Evolutionary conservation across 2,797 vertebrate genomes (phyloP), one percentile per base, ranked within the genome.

Genomic region (Acropternis orthonyx): DNA sequence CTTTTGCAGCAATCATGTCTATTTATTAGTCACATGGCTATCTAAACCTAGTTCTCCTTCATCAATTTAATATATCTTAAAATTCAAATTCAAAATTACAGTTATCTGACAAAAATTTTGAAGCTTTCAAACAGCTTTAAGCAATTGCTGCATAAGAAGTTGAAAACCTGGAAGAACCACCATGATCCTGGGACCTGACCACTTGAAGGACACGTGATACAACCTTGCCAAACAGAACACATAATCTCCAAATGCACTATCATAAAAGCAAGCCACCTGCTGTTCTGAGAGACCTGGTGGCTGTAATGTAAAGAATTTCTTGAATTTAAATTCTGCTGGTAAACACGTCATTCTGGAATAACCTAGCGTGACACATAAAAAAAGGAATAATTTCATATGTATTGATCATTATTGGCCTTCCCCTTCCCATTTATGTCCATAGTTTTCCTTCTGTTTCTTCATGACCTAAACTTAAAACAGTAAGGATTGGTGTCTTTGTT

Each of bases 331-430:
- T 6, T 48, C n/a, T 55, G 49, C 16, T 51, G 36, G n/a, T 23
- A 54, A 66, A 71, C 12, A 37, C 0, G 3, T 28, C 13, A 12
- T 51, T 86, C 62, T 62, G 27, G 56, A 78, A 68, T 34, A 84
- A 59, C 14, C 19, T 28, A 20, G 14, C 1, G 1, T 34, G 23
- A 78, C 44, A 71, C 4, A 9, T 13, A 68, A 81, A 26, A 36
- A 44, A 63, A 55, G 19, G 48, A 36, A 51, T 61, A 46, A 46
- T 39, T 62, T 26, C 14, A 7, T 16, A 18, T 1, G 1, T 34
- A 24, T 46, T 0, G 0, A 34, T 55, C 37, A 18, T 27, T 54
- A 44, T 4, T 19, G 12, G 28, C 15, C 23, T 27, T 39, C 16
- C 13, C 7, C 30, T 32, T 27, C 10, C 28, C 13, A 19, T 46